Conservation (phyloP, 1,140 invertebrate genomes). For the Pristionchus pacificus region DNA sequence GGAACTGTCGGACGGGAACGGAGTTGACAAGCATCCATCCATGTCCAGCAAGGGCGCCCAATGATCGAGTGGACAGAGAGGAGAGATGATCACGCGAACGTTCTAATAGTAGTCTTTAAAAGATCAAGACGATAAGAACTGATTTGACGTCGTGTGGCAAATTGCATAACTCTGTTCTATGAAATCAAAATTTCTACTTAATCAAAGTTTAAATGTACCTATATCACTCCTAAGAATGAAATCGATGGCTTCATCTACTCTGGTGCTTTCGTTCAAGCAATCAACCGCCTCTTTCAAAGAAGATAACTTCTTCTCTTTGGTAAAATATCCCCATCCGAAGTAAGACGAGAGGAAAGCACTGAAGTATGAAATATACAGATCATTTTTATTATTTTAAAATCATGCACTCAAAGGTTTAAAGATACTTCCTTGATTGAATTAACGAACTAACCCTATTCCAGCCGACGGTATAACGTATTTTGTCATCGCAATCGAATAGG, state of each 20-base stretch:
- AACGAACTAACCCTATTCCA: constrained; percentile 16
- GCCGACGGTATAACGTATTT: constrained; percentile 28
- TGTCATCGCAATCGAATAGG: too few relatives aligned
- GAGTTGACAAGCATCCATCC: not conserved
- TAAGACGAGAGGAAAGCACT: not conserved
- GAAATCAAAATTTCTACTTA: constrained; percentile 10
- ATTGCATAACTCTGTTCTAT: constrained; percentile 15
- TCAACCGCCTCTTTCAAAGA: constrained; percentile 17
- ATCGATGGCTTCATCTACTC: constrained; percentile 13
- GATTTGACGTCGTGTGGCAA: too few relatives aligned
- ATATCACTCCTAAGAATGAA: constrained; percentile 9
- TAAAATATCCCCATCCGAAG: not conserved
- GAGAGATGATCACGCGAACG: not conserved
- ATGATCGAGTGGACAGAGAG: not conserved
- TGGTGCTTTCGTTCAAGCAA: constrained; percentile 16
- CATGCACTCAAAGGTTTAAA: not conserved
- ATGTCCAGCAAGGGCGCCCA: not conserved
- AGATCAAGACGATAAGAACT: constrained; percentile 2
- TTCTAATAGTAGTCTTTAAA: not conserved
- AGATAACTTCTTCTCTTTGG: constrained; percentile 10
- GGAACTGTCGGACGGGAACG: not conserved
- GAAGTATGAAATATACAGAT: constrained; percentile 5
- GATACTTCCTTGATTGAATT: not conserved
- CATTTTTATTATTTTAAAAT: constrained; percentile 14
- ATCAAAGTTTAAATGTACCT: not conserved